phyloP scores from a whole-genome alignment of 2,797 vertebrate species.

The Hephaestus fuliginosus region DNA sequence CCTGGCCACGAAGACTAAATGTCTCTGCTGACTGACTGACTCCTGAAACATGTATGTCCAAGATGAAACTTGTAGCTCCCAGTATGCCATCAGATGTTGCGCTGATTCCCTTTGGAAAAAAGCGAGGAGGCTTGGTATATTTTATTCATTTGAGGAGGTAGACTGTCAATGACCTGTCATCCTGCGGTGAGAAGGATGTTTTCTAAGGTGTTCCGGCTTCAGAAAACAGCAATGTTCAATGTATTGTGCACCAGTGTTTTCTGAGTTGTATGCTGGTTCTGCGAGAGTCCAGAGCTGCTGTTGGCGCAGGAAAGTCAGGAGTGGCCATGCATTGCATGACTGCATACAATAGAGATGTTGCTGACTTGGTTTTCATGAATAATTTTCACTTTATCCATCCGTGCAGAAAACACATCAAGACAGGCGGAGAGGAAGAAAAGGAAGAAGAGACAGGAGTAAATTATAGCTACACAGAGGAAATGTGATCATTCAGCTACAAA shows the following conservation, averaged over 20 bases:
- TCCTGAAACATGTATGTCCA: conserved; percentile 25
- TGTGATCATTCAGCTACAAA: conserved; percentile 7
- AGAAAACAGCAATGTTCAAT: conserved; percentile 2
- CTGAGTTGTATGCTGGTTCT: conserved; percentile 30
- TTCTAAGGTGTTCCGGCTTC: background rate
- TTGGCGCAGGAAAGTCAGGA: conserved; percentile 32
- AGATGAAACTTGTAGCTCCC: conserved; percentile 14
- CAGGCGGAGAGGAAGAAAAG: conserved; percentile 23
- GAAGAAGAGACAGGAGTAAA: conserved; percentile 23
- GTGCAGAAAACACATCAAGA: conserved; percentile 49
- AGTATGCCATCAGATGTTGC: conserved; percentile 1
- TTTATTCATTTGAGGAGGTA: conserved; percentile 17
- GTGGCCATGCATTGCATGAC: conserved; percentile 41
- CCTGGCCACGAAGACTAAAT: background rate
- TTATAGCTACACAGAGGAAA: conserved; percentile 17
- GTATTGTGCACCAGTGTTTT: conserved; percentile 25
- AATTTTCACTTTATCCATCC: conserved; percentile 61
- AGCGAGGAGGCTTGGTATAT: background rate
- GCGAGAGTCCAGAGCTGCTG: conserved; percentile 39
- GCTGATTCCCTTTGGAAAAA: background rate
- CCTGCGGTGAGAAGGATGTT: conserved; percentile 11
- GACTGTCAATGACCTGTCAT: conserved; percentile 19
- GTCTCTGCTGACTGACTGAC: background rate
- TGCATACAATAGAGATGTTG: conserved; percentile 43
- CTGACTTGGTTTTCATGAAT: conserved; percentile 65